Base-by-base conservation (phyloP, 2,113 vertebrate species). In the Siphamia tubifer region DNA sequence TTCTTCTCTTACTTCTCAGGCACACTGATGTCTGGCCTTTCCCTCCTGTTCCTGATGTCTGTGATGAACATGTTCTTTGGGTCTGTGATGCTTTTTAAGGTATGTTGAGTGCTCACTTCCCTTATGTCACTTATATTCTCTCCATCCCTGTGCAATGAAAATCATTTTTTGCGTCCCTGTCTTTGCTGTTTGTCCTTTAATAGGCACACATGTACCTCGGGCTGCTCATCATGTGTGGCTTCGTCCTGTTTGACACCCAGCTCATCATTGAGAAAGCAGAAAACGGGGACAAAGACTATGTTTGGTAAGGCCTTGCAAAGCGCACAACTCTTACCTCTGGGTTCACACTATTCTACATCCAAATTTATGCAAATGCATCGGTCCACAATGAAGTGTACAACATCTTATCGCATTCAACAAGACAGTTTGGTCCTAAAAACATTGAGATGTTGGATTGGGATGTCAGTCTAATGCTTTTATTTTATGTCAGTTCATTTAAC, bases 221-320 rank as follows among this genome's bases (percentile, higher is more conserved):
- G 0, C 93, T 98, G 75, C 69, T 94, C 84, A 62, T 98, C 73
- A 98, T 98, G 95, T 98, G 96, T 7, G 97, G 96, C 48, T 98
- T 99, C 53, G 96, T 99, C 76, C 94, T 99, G 66, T 99, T 98
- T 12, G 96, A 98, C 92, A 98, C 97, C 27, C 97, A 99, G 85
- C 96, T 99, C 60, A 98, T 99, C 89, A 98, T 99, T 2, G 97
- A 98, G 90, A 98, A 98, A 69, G 96, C 95, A 0, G 96, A 98
- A 84, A 92, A 90, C 2, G 97, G 97, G 55, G 97, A 99, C 87
- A 97, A 98, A 81, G 97, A 99, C 83, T 98, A 98, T 47, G 95
- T 99, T 87, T 99, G 97, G 97, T 97, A 67, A 94, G 94, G 11
- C 31, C 27, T 16, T 20, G 11, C 0, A 10, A 32, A 31, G 20